These are phyloP conservation scores for Microdon myrmicae DNA, from an alignment of 2,888 invertebrate genomes.

Conservation along the genomic window DNA sequence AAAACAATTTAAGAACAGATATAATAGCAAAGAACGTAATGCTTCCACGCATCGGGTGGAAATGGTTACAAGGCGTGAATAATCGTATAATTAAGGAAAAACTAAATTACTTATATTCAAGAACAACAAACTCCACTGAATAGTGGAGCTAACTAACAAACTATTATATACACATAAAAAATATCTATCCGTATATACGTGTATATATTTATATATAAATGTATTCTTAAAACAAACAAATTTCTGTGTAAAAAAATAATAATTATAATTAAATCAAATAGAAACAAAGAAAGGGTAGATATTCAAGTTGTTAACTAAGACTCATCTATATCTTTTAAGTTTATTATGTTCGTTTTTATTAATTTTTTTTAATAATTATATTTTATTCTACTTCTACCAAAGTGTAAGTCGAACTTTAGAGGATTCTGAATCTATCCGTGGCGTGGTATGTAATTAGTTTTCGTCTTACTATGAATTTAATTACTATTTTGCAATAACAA, in stretches of 20 bases:
- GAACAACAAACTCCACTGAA: slow-evolving; percentile 24
- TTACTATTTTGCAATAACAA: slow-evolving; percentile 23
- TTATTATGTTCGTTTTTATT: background rate
- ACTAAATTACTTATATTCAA: slow-evolving; percentile 30
- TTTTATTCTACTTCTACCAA: slow-evolving; percentile 31
- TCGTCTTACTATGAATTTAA: slow-evolving; percentile 28
- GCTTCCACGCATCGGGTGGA: too few relatives aligned
- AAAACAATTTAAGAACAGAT: too few relatives aligned
- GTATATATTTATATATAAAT: slow-evolving; percentile 33
- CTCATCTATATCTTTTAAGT: too few relatives aligned
- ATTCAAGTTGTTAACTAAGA: background rate
- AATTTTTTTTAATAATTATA: background rate
- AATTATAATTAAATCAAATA: too few relatives aligned
- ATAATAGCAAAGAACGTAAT: too few relatives aligned
- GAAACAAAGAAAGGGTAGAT: slow-evolving; percentile 3
- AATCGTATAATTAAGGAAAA: slow-evolving; percentile 27
- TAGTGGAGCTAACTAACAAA: slow-evolving; percentile 21
- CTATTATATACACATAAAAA: background rate
- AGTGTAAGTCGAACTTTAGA: slow-evolving; percentile 17
- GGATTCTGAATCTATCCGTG: slow-evolving; percentile 32
- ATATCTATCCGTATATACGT: slow-evolving; percentile 15
- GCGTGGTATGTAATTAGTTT: slow-evolving; percentile 15
- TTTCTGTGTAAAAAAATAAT: background rate
- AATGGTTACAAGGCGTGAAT: too few relatives aligned
- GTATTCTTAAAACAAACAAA: background rate